Base-by-base conservation (phyloP, 1,140 invertebrate species). In the Drosophila setifemur region DNA sequence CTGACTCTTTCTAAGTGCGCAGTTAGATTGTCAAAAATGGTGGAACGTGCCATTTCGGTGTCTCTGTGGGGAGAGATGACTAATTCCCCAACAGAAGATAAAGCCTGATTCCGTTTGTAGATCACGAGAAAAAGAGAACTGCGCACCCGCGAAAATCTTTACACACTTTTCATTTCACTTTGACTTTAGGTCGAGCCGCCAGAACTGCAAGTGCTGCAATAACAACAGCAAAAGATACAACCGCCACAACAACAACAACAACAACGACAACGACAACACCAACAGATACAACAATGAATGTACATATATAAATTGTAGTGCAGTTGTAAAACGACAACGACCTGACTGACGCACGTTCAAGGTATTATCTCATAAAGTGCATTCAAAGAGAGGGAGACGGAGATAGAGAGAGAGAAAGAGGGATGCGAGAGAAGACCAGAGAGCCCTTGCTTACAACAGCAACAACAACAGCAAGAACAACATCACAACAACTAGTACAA, bases 311-410 rank as follows among this genome's bases (percentile, higher is more conserved):
- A 76, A 47, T 64, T 77, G 66, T 63, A 66, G 50, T 63, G 68
- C 71, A 72, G 79, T 87, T 82, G 75, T 70, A 73, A 85, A 68
- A 76, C 81, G 81, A 52, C 85, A 78, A 73, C 76, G 74, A 78
- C 74, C 85, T 89, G 83, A 42, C 73, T 78, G 85, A 81, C 86
- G 76, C 79, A 86, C 79, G 86, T 88, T 85, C 85, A 88, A 88
- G 85, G 85, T 88, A 88, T 88, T 89, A 88, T 88, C 85, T 81
- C 85, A 88, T 77, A 82, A 50, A 75, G 69, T 60, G 75, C 50
- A 67, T 39, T 50, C 37, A 57, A 28, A 52, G 12, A 52, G 26
- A 47, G 21, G 48, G 11, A 67, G 31, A 47, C 45, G 33, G 12
- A 33, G 16, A 33, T 9, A 48, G 11, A 25, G 11, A 25, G 12